Conservation (phyloP, 2,888 invertebrate species). For the Sepioteuthis lessoniana region DNA sequence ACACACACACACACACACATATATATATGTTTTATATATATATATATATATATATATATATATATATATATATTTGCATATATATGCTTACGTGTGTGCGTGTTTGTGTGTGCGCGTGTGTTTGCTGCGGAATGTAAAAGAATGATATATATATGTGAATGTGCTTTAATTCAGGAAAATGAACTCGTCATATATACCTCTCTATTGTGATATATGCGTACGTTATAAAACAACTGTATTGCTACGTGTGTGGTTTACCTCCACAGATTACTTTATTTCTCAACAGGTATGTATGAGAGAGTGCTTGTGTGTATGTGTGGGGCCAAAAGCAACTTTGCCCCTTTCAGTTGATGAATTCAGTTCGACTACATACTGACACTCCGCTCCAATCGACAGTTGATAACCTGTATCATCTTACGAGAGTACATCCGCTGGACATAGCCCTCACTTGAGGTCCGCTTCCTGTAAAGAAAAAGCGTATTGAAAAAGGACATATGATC, state of each 20-base stretch:
- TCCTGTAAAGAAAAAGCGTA: slow-evolving; percentile 33
- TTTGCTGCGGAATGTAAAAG: not conserved
- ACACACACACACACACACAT: too few species aligned
- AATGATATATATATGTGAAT: not conserved
- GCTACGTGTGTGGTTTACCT: not conserved
- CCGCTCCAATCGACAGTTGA: slow-evolving; percentile 33
- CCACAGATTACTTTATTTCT: not conserved
- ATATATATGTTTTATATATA: too few species aligned
- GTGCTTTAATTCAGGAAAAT: not conserved
- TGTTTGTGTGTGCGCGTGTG: not conserved
- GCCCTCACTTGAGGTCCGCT: slow-evolving; percentile 33
- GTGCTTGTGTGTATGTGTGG: not conserved
- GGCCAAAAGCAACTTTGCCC: not conserved
- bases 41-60: too few species aligned
- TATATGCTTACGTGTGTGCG: not conserved
- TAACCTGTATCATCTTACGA: not conserved
- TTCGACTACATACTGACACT: slow-evolving; percentile 1
- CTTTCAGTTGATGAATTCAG: slow-evolving; percentile 23
- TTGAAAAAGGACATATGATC: not conserved
- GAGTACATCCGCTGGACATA: slow-evolving; percentile 23
- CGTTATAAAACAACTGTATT: not conserved
- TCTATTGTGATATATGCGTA: not conserved
- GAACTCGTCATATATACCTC: too few species aligned
- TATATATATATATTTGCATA: not conserved
- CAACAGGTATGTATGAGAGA: not conserved